Evolutionary conservation across 2,113 vertebrate genomes (phyloP).

Genomic region (Brienomyrus longianalis): DNA sequence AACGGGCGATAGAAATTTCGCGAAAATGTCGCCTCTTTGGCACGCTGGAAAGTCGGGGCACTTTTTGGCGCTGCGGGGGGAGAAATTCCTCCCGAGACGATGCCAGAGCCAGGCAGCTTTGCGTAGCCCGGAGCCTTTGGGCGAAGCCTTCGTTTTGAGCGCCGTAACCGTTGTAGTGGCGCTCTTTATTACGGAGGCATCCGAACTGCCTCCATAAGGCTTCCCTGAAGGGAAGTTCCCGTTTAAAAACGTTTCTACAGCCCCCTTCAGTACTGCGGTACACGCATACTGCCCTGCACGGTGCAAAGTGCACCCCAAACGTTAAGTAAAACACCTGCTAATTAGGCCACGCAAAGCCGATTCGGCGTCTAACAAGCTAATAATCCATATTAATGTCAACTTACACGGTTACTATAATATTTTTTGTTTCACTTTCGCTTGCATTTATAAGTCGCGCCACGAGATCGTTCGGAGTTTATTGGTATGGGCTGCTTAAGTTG

Average conservation of each 20-base stretch:
- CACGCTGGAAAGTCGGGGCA: conserved; percentile 3
- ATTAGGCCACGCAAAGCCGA: not conserved
- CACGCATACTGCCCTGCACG: not conserved
- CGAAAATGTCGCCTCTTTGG: conserved; percentile 15
- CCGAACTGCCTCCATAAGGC: not conserved
- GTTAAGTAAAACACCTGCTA: not conserved
- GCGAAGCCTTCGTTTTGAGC: not conserved
- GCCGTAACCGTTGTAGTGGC: not conserved
- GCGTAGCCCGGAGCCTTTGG: not conserved
- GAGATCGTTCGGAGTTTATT: not conserved
- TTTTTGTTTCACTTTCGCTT: conserved; percentile 14
- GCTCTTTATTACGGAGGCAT: not conserved
- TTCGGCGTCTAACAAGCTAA: not conserved
- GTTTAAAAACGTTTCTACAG: not conserved
- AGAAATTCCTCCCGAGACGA: not conserved
- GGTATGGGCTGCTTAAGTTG: not conserved
- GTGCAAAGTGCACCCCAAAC: not conserved
- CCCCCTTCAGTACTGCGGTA: not conserved
- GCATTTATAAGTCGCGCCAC: not conserved
- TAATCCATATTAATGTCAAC: not conserved
- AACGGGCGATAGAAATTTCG: conserved; percentile 13
- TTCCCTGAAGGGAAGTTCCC: not conserved
- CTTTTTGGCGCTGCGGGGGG: conserved; percentile 10
- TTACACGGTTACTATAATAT: not conserved
- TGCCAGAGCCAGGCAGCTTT: not conserved